Percentiles rank a stretch among this genome's conserved stretches.
Conservation (phyloP, 2,113 vertebrate genomes). For the Sturnira hondurensis region DNA sequence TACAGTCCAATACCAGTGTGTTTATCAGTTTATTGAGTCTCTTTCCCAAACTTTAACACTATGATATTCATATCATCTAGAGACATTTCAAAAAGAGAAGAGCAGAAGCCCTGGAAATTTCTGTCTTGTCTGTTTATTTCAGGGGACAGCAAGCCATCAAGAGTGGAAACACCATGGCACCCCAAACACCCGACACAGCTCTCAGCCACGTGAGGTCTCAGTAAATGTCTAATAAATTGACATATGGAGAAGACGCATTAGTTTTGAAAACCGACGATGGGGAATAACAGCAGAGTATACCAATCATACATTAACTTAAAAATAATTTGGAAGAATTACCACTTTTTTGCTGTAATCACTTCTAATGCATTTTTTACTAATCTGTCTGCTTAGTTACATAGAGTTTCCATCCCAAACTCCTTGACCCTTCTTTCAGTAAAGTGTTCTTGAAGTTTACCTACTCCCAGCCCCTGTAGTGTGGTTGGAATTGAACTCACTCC, state of each 20-base stretch:
- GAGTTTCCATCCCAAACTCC: neutral
- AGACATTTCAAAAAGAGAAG: neutral
- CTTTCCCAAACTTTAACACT: neutral
- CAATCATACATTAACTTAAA: neutral
- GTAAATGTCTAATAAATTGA: neutral
- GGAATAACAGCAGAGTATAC: neutral
- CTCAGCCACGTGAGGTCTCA: neutral
- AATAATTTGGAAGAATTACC: neutral
- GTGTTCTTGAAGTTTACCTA: neutral
- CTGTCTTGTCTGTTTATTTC: neutral
- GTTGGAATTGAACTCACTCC: neutral
- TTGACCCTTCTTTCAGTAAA: neutral
- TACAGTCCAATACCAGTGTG: neutral
- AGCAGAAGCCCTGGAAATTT: neutral
- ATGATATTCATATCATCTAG: neutral
- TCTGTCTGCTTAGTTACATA: neutral
- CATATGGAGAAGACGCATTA: neutral
- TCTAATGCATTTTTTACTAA: neutral
- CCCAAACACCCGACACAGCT: neutral
- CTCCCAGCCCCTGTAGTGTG: neutral
- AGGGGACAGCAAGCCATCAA: neutral
- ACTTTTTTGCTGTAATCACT: neutral
- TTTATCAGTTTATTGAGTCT: neutral
- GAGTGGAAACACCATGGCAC: neutral
- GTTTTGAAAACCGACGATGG: neutral